Base-by-base conservation (phyloP, 2,888 invertebrate species). In the Leptopilina myrica region DNA sequence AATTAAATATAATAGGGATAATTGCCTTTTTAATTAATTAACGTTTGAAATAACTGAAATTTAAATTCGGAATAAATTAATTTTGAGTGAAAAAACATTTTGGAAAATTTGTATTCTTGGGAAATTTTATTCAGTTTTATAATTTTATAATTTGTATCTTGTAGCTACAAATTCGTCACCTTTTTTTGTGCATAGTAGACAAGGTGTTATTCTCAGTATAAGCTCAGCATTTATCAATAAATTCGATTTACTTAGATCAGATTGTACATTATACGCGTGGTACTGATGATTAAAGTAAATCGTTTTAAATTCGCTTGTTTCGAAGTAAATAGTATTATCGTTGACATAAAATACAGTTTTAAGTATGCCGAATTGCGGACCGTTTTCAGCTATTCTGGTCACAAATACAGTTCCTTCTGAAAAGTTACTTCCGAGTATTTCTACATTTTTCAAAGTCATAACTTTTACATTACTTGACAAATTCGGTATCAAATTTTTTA, bases 391-490 rank as follows among this genome's bases (percentile, higher is more conserved):
- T 66, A 81, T 80, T 64, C 77, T 67, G 7, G 64, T 56, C n/a
- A 81, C 79, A 64, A 81, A 62, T 65, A 80, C 69, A 40, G 81
- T 80, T 65, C 78, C 80, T 11, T 15, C 59, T 11, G 79, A 79
- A 49, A 65, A 83, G 43, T 43, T 43, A 43, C 43, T 43, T n/a
- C 76, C 79, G 20, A 79, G 20, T 76, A 82, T 76, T 64, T 78
- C 56, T 14, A 83, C 53, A 56, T 79, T 76, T 73, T 76, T 79
- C 56, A 83, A 76, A 59, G 56, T 78, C 20, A 11, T 77, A n/a
- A 79, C 65, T 56, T 53, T 69, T 1, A 69, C 26, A 69, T 66
- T 40, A 33, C 40, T 7, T n/a, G 26, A 14, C 8, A 43, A 8
- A 76, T 76, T 62, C 12, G 80, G 76, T 4, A 43, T 43, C 43